Conservation (phyloP, 1,140 invertebrate genomes). For the Conopomorpha cramerella region DNA sequence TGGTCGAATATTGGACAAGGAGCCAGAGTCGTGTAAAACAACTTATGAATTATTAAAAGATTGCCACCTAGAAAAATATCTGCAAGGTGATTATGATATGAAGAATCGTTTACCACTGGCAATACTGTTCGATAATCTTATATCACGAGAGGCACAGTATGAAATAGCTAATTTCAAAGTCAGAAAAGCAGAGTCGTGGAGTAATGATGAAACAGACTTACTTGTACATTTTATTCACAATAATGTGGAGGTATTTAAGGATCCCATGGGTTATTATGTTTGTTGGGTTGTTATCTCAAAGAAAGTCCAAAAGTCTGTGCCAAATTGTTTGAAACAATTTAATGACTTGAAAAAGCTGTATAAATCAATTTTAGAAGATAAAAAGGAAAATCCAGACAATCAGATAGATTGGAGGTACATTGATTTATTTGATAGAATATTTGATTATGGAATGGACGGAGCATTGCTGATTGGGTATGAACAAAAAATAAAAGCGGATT, state of each 20-base stretch:
- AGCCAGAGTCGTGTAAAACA: slow-evolving; percentile 21
- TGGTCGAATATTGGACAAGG: slow-evolving; percentile 31
- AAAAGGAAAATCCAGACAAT: slow-evolving; percentile 44
- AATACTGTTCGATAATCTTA: slow-evolving; percentile 41
- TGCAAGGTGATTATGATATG: slow-evolving; percentile 24
- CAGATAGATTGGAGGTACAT: slow-evolving; percentile 48
- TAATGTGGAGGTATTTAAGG: slow-evolving; percentile 41
- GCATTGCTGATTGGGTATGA: slow-evolving; percentile 30
- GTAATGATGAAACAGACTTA: slow-evolving; percentile 25
- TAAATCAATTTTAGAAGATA: slow-evolving; percentile 33
- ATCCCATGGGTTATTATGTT: slow-evolving; percentile 35
- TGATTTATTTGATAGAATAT: slow-evolving; percentile 45
- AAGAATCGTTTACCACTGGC: slow-evolving; percentile 18
- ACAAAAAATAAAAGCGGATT: slow-evolving; percentile 10
- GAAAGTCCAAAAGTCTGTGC: slow-evolving; percentile 17
- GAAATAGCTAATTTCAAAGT: slow-evolving; percentile 12
- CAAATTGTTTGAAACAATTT: slow-evolving; percentile 29
- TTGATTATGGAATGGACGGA: slow-evolving; percentile 44
- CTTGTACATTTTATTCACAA: slow-evolving; percentile 39
- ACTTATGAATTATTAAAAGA: slow-evolving; percentile 28
- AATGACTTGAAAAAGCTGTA: slow-evolving; percentile 26
- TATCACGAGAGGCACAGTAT: slow-evolving; percentile 25
- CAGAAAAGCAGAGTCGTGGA: slow-evolving; percentile 15
- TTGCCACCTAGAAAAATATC: slow-evolving; percentile 24
- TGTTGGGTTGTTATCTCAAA: slow-evolving; percentile 26